These are phyloP conservation scores for Malurus splendens DNA, from an alignment of 2,797 vertebrate species.

Conservation along the genomic window DNA sequence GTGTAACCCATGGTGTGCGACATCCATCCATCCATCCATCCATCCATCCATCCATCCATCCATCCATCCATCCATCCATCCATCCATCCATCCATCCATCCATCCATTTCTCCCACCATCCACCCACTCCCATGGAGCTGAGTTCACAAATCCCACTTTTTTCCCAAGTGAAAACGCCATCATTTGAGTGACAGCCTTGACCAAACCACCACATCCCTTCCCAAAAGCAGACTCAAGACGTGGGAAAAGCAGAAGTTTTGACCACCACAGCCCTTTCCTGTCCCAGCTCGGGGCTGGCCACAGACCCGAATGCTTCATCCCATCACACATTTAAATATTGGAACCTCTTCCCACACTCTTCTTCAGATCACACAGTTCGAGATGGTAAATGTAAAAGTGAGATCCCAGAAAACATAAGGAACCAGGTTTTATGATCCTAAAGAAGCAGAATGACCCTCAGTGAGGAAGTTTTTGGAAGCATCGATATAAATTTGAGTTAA, in stretches of 20 bases:
- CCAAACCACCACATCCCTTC: not conserved
- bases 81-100: too few species aligned
- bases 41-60: too few species aligned
- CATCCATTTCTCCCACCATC: not conserved
- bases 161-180: not conserved
- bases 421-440: fast-evolving
- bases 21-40: too few species aligned
- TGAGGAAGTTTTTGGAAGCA: not conserved
- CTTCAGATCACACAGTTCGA: too few species aligned
- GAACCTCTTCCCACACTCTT: not conserved
- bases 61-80: too few species aligned
- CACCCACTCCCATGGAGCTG: fast-evolving
- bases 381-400: fast-evolving
- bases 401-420: not conserved
- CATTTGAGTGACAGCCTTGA: fast-evolving
- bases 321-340: fast-evolving
- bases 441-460: not conserved
- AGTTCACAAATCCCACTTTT: not conserved
- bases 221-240: fast-evolving
- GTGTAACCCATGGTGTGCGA: fast-evolving
- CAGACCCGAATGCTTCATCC: fast-evolving
- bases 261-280: not conserved
- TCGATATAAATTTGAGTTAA: not conserved
- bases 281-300: not conserved
- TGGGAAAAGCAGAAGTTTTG: not conserved